A percentile compares a stretch with the other conserved stretches of the same genome.
These are phyloP conservation scores for Chrysolina haemoptera DNA, from an alignment of 2,888 invertebrate species.

Conservation along the genomic window DNA sequence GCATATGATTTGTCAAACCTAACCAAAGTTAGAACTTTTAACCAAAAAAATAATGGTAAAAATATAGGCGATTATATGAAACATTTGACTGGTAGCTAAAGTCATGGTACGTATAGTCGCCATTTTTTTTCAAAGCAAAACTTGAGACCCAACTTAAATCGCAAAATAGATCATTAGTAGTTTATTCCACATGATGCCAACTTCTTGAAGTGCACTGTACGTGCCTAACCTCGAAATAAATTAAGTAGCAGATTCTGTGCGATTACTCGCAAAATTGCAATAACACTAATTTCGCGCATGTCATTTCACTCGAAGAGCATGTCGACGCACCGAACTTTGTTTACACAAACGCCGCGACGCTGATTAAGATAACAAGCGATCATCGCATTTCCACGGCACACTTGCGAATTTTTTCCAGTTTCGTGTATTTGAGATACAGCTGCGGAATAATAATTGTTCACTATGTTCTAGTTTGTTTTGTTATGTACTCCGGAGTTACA, in stretches of 20 bases:
- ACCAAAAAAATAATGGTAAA: no score
- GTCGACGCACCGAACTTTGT: conserved; percentile 46
- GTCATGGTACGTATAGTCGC: no score
- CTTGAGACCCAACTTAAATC: no score
- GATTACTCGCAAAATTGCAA: conserved; percentile 19
- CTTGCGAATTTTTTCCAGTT: background rate
- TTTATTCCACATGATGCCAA: no score
- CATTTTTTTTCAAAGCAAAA: no score
- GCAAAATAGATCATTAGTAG: no score
- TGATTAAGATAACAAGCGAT: conserved; percentile 51
- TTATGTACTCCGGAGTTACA: background rate
- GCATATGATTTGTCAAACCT: no score
- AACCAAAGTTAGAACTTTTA: no score
- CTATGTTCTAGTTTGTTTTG: conserved; percentile 5
- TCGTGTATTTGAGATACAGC: background rate
- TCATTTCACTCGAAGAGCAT: conserved; percentile 38
- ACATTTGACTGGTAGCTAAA: no score
- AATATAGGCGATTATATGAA: no score
- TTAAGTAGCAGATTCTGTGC: conserved; percentile 1
- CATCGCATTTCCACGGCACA: conserved; percentile 34
- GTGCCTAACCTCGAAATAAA: conserved; percentile 7
- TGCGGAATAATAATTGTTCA: background rate
- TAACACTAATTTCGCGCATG: conserved; percentile 40
- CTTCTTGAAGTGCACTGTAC: background rate
- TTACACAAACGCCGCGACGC: conserved; percentile 50